Evolutionary conservation across 2,797 vertebrate genomes (phyloP), one percentile per base, ranked within the genome.

Genomic region (Siniperca obscura): DNA sequence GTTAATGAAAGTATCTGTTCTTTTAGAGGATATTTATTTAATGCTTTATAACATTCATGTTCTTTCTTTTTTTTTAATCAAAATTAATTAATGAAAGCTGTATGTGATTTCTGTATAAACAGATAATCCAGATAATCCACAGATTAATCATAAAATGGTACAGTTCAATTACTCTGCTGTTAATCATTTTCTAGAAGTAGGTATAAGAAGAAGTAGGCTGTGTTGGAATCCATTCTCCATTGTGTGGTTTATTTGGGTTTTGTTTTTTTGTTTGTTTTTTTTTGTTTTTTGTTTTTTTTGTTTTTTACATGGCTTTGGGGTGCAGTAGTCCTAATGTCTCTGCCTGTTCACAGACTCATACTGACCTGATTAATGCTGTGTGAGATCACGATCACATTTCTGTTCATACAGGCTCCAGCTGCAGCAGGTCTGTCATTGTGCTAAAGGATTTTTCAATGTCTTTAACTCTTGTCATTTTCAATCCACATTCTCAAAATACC

Each of bases 11-110:
- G 42, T 50, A 57, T 84, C 30, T 87, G 60, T 78, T 81, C 67
- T 76, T 73, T 65, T 79, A 79, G 50, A 78, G 67, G 61, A 65
- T 91, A 82, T 91, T 89, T 89, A 91, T 87, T 84, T 84, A 71
- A 85, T 57, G 21, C 59, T 82, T 53, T 25, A 69, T 68, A n/a
- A 78, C 66, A 53, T 52, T 78, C 27, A 6, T 68, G 44, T 59
- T 66, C 12, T 53, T 8, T 67, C 40, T 56, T 17, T 66, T 36
- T 53, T 61, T 46, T 44, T 19, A 62, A 81, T 83, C 69, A 53
- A 59, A 67, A 70, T 62, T 13, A 57, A 75, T 38, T 5, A 78
- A 79, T 80, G 5, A 79, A 76, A 74, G n/a, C 36, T 72, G 11
- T 46, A 11, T 42, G 34, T 59, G 25, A 74, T 81, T 80, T 64